A percentile compares a stretch with the other conserved stretches of the same genome.
phyloP scores from a whole-genome alignment of 2,888 invertebrate genomes.

The Teleiodes luculella region DNA sequence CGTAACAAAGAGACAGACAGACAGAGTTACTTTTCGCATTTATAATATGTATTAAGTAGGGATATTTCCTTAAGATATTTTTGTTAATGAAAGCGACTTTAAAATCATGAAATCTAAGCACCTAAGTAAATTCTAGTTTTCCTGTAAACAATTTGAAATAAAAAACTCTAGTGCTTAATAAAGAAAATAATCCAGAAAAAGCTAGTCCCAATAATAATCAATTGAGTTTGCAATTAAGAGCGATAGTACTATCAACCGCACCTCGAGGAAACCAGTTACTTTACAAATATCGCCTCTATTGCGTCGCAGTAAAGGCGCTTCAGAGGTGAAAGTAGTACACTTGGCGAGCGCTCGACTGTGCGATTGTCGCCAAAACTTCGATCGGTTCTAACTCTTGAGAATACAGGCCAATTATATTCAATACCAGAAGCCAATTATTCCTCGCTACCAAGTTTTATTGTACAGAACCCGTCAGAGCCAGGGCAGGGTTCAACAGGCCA shows the following conservation, averaged over 20 bases:
- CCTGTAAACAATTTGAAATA: no score
- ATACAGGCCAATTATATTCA: slow-evolving; percentile 69
- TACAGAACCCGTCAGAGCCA: slow-evolving; percentile 60
- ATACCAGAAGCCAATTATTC: slow-evolving; percentile 62
- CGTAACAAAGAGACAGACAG: no score
- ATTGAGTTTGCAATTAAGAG: slow-evolving; percentile 4
- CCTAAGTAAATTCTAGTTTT: no score
- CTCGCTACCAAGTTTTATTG: slow-evolving; percentile 66
- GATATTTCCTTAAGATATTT: no score
- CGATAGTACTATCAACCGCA: not conserved
- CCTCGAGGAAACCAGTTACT: no score
- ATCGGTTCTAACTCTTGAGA: slow-evolving; percentile 34
- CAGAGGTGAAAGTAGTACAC: no score
- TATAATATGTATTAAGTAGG: no score
- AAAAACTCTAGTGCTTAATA: not conserved
- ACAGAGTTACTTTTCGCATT: no score
- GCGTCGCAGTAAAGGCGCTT: no score
- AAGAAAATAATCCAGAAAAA: slow-evolving; percentile 2
- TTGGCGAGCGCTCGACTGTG: not conserved
- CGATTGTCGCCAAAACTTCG: slow-evolving; percentile 10
- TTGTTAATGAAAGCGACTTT: no score
- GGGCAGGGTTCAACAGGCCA: slow-evolving; percentile 59
- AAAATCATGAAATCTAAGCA: no score
- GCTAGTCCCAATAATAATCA: not conserved
- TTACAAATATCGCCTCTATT: no score